Base-by-base conservation (phyloP, 2,797 vertebrate species). In the Characodon lateralis region DNA sequence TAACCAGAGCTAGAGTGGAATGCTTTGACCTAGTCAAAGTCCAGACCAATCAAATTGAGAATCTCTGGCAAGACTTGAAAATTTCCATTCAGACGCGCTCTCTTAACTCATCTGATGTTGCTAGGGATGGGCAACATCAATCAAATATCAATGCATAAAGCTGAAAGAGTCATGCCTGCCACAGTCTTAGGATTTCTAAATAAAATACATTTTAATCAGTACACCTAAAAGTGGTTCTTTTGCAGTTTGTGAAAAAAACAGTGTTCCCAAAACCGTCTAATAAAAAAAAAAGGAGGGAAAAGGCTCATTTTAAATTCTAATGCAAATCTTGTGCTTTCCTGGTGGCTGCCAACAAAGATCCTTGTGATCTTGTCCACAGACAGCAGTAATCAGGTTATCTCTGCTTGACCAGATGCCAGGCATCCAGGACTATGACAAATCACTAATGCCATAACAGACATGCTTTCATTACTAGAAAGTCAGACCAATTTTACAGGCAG, bases 311-410 rank as follows among this genome's bases (percentile, higher is more conserved):
- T n/a, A 46, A 14, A 46, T 46, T 46, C 41, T 46, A 69, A 46
- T 69, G 14, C n/a, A 69, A 16, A 48, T 16, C 24, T 69, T 18
- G 22, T 48, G 43, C 12, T 5, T 12, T 69, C 43, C 66, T 26
- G 43, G 41, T 26, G 66, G 43, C 43, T 35, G 66, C 66, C 41
- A 9, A 6, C 24, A 69, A n/a, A 6, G 13, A 69, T 43, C 41
- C 66, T 48, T 69, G 41, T 48, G 13, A 71, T 84, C 74, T 72
- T 51, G 8, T 81, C 77, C 66, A 5, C 69, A 61, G 58, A 79
- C 68, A 24, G 35, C 35, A 53, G 28, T 86, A 87, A 86, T 89
- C 74, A 68, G 74, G 63, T 89, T 84, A 82, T 63, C 73, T 77
- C 69, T 83, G 81, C 85, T 76, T 77, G 72, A 78, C 28, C 61